Conservation (phyloP, 2,888 invertebrate genomes). For the Nasonia oneida region DNA sequence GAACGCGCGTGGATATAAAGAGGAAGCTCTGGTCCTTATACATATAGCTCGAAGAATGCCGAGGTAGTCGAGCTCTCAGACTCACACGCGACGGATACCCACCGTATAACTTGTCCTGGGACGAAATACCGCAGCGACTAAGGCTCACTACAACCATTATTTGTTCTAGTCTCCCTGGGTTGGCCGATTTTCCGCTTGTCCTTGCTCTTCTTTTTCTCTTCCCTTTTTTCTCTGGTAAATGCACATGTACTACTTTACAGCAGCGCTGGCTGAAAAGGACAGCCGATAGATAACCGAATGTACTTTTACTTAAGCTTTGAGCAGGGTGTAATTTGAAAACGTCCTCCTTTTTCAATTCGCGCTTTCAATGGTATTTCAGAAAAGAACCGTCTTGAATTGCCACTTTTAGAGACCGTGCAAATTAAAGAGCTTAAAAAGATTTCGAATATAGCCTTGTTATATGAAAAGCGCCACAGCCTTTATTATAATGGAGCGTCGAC, state of each 20-base stretch:
- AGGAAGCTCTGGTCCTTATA: constrained; percentile 55
- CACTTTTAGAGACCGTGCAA: too few species aligned
- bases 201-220: constrained; percentile 37
- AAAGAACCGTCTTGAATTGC: too few species aligned
- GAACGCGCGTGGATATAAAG: not conserved
- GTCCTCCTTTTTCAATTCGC: too few species aligned
- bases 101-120: constrained; percentile 59
- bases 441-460: too few species aligned
- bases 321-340: not conserved
- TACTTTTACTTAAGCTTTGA: not conserved
- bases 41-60: constrained; percentile 38
- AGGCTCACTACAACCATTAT: constrained; percentile 75
- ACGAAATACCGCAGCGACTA: constrained; percentile 73
- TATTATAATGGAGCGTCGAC: not conserved
- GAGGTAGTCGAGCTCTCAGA: constrained; percentile 49
- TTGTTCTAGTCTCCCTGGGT: constrained; percentile 68
- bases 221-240: not conserved
- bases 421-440: too few species aligned
- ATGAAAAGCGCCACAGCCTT: not conserved
- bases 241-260: not conserved
- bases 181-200: constrained; percentile 61
- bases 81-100: constrained; percentile 43
- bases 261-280: not conserved
- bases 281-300: not conserved
- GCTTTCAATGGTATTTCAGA: too few species aligned